Evolutionary conservation across 2,113 vertebrate genomes (phyloP).

Genomic region (Triplophysa rosa): DNA sequence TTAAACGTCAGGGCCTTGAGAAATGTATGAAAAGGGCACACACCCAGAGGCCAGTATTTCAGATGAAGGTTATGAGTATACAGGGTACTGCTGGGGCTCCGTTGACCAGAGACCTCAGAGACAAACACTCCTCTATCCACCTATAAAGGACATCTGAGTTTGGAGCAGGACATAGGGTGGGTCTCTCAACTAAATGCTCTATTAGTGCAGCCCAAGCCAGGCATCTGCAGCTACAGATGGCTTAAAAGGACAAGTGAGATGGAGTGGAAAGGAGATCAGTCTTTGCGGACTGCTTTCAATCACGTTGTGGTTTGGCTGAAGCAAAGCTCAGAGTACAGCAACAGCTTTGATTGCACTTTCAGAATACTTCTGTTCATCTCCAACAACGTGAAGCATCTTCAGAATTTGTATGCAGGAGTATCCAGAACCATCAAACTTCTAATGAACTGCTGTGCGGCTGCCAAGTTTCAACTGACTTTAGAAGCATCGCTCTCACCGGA

Average conservation of each 20-base stretch:
- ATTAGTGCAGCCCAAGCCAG: conserved; percentile 31
- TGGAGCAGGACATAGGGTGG: conserved; percentile 17
- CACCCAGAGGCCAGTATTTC: conserved; percentile 14
- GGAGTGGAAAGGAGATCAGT: conserved; percentile 14
- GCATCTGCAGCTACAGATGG: conserved; percentile 42
- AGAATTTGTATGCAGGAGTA: not conserved
- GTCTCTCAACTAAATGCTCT: conserved; percentile 46
- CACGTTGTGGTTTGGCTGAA: conserved; percentile 17
- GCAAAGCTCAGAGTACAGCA: conserved; percentile 12
- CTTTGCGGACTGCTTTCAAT: conserved; percentile 36
- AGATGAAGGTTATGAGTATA: conserved; percentile 29
- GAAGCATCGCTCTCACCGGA: not conserved
- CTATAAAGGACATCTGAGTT: conserved; percentile 39
- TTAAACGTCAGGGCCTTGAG: conserved; percentile 27
- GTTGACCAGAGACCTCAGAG: not conserved
- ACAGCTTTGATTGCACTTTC: conserved; percentile 25
- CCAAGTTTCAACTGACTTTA: conserved; percentile 25
- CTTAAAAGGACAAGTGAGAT: conserved; percentile 28
- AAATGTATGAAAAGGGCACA: conserved; percentile 28
- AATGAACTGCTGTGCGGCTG: conserved; percentile 6
- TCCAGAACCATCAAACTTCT: conserved; percentile 8
- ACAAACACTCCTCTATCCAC: not conserved
- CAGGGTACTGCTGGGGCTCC: not conserved
- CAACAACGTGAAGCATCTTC: not conserved
- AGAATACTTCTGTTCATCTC: conserved; percentile 1